phyloP scores from a whole-genome alignment of 2,797 vertebrate genomes.

The Crenuchus spilurus region DNA sequence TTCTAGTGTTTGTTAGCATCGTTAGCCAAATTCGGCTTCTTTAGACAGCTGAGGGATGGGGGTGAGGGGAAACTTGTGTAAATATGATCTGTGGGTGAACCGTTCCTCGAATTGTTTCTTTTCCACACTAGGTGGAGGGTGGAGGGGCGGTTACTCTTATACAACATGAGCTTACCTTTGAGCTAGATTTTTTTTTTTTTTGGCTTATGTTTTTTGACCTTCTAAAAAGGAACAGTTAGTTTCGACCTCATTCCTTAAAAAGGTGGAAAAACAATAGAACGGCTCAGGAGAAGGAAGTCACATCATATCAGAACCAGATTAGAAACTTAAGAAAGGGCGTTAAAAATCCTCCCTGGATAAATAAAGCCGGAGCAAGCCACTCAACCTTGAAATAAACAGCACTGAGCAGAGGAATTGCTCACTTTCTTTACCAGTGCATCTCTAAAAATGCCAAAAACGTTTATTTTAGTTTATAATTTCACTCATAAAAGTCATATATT shows the following conservation, averaged over 20 bases:
- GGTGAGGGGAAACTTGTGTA: no score
- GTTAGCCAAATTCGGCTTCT: no score
- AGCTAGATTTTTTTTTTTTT: slow-evolving; percentile 62
- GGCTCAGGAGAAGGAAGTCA: slow-evolving; percentile 74
- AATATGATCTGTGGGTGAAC: no score
- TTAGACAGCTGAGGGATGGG: no score
- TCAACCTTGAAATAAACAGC: slow-evolving; percentile 55
- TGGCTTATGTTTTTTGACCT: slow-evolving; percentile 81
- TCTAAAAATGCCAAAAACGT: no score
- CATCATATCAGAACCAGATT: slow-evolving; percentile 81
- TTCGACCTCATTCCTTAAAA: slow-evolving; percentile 77
- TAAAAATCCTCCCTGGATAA: slow-evolving; percentile 60
- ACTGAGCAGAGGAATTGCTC: neutral
- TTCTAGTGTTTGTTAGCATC: no score
- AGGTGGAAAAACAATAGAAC: slow-evolving; percentile 77
- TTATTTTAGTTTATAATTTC: no score
- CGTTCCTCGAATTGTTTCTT: slow-evolving; percentile 49
- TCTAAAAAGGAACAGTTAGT: slow-evolving; percentile 80
- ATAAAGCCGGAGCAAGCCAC: slow-evolving; percentile 53
- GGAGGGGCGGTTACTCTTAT: slow-evolving; percentile 68
- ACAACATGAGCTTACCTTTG: slow-evolving; percentile 70
- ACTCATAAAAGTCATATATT: no score
- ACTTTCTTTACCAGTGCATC: neutral
- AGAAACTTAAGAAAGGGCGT: slow-evolving; percentile 71
- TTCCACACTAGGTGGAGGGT: slow-evolving; percentile 28